phyloP scores from a whole-genome alignment of 92 coral and sea anemone species.

The Porites evermanni region DNA sequence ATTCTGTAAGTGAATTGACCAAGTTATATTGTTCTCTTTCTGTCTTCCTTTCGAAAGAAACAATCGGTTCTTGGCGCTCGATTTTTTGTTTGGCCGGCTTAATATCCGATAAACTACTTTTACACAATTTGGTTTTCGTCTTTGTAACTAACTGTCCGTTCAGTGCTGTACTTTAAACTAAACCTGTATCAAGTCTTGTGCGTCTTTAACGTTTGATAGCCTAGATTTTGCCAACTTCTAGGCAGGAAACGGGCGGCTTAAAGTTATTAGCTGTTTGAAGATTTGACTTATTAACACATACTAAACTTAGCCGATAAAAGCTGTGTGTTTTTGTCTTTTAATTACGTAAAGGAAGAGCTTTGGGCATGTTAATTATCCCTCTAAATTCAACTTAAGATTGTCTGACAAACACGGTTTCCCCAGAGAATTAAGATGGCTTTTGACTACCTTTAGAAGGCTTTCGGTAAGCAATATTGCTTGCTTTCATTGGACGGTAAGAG shows the following conservation, averaged over 20 bases:
- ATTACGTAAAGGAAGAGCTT: slow-evolving; percentile 11
- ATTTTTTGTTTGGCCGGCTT: not conserved
- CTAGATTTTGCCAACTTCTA: not conserved
- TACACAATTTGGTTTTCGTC: not conserved
- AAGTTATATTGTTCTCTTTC: not conserved
- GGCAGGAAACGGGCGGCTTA: not conserved
- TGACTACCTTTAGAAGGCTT: no score
- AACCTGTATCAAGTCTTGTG: not conserved
- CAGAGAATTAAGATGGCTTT: no score
- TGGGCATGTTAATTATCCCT: slow-evolving; percentile 14
- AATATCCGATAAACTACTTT: not conserved
- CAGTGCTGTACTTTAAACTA: no score
- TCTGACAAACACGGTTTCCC: not conserved
- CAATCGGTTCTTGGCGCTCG: not conserved
- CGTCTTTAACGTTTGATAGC: not conserved
- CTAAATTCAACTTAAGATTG: not conserved
- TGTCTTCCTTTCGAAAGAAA: not conserved
- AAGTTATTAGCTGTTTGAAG: not conserved
- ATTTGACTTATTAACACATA: not conserved
- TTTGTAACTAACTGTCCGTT: no score
- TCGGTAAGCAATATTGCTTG: not conserved
- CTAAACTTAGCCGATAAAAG: slow-evolving; percentile 2
- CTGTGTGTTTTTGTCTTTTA: not conserved
- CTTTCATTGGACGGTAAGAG: not conserved
- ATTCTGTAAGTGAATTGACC: not conserved